These are phyloP conservation scores for Papilio polyxenes DNA, from an alignment of 1,140 invertebrate species.

Conservation along the genomic window DNA sequence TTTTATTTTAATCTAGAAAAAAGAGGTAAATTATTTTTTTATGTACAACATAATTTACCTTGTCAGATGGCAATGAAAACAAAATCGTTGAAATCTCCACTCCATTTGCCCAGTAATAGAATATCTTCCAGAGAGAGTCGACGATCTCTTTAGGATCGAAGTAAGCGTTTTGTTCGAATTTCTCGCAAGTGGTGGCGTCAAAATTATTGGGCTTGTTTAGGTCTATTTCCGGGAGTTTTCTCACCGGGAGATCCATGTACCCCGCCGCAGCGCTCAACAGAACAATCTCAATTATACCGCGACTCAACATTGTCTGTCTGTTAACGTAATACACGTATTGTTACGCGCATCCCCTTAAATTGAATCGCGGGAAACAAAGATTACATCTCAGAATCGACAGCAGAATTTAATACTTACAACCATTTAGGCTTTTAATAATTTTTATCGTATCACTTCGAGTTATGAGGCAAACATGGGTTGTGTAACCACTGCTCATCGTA, in stretches of 20 bases:
- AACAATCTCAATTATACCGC: slow-evolving; percentile 60
- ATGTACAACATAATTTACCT: slow-evolving; percentile 47
- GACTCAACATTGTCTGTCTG: slow-evolving; percentile 60
- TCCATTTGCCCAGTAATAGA: slow-evolving; percentile 67
- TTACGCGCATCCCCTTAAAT: slow-evolving; percentile 6
- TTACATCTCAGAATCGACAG: background rate
- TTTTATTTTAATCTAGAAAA: background rate
- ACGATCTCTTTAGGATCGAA: slow-evolving; percentile 61
- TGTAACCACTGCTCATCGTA: background rate
- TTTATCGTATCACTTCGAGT: background rate
- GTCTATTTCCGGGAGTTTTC: background rate
- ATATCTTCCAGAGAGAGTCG: slow-evolving; percentile 70
- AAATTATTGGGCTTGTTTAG: slow-evolving; percentile 4
- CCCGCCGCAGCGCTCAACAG: slow-evolving; percentile 46
- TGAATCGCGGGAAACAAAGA: background rate
- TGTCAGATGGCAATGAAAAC: slow-evolving; percentile 61
- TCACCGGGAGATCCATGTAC: slow-evolving; percentile 20
- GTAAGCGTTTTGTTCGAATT: slow-evolving; percentile 60
- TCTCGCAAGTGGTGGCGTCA: slow-evolving; percentile 62
- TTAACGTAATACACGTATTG: background rate
- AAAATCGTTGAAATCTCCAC: slow-evolving; percentile 63
- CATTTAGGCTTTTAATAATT: background rate
- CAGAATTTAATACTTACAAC: background rate
- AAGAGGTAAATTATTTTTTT: background rate
- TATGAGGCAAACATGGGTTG: background rate